Conservation (phyloP, 1,140 invertebrate species). For the Lanistes nyassanus region DNA sequence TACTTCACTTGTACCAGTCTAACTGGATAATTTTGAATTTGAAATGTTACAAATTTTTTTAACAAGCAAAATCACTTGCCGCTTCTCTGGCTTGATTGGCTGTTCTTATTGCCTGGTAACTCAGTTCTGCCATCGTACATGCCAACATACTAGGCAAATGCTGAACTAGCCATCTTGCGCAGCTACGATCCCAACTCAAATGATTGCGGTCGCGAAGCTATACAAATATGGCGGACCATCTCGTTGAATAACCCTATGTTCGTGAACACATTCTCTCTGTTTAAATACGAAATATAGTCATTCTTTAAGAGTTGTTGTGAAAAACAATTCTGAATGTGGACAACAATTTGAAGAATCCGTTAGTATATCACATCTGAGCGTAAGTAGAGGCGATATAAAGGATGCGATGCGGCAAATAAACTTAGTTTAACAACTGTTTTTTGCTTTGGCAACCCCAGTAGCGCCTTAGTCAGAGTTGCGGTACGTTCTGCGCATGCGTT, state of each 20-base stretch:
- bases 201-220: conserved; percentile 27
- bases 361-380: background rate
- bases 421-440: too few species aligned
- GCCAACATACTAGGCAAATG: conserved; percentile 14
- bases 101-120: conserved; percentile 60
- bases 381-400: background rate
- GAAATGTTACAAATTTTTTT: background rate
- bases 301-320: background rate
- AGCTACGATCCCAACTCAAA: background rate
- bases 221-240: conserved; percentile 22
- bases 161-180: background rate
- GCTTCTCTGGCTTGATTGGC: conserved; percentile 65
- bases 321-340: conserved; percentile 27
- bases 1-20: background rate
- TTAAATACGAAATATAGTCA: conserved; percentile 14
- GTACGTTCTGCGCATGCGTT: too few species aligned
- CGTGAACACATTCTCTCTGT: too few species aligned
- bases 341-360: background rate
- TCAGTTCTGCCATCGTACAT: conserved; percentile 56
- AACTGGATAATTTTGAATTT: background rate
- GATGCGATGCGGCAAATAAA: background rate
- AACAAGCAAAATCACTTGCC: conserved; percentile 38
- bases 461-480: too few species aligned
- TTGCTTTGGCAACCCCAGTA: too few species aligned
- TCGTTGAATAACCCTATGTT: background rate